Evolutionary conservation across 2,888 invertebrate genomes (phyloP).

Genomic region (Beris chalybata): DNA sequence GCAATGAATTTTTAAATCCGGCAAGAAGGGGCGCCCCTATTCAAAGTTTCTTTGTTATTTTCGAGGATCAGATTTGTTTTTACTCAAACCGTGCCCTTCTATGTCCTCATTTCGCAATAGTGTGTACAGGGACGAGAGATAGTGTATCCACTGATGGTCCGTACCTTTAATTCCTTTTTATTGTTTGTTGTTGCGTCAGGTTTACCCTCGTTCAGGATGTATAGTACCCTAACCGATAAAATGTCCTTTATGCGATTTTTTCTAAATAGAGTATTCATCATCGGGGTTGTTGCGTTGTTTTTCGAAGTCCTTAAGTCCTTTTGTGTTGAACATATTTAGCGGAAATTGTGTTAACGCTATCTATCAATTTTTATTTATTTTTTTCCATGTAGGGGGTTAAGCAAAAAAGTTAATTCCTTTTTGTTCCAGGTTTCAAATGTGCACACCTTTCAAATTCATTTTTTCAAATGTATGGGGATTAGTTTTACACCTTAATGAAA

Average conservation of each 20-base stretch:
- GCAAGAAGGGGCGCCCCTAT: constrained; percentile 10
- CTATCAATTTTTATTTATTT: constrained; percentile 25
- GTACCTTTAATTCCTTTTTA: constrained; percentile 38
- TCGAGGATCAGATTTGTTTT: constrained; percentile 40
- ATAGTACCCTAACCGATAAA: constrained; percentile 24
- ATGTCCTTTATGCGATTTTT: constrained; percentile 19
- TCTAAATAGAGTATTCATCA: constrained; percentile 2
- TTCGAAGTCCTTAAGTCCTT: constrained; percentile 16
- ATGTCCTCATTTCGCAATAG: constrained; percentile 27
- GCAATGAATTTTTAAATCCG: constrained; percentile 39
- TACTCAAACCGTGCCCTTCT: constrained; percentile 30
- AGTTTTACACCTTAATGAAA: too few species aligned
- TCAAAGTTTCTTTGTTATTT: constrained; percentile 32
- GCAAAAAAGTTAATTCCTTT: too few species aligned
- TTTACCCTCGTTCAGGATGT: constrained; percentile 12
- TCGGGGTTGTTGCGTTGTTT: constrained; percentile 27
- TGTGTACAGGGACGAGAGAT: constrained; percentile 7
- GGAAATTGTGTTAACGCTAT: constrained; percentile 34
- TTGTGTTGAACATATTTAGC: constrained; percentile 31
- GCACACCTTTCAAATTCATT: too few species aligned
- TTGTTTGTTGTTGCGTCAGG: constrained; percentile 38
- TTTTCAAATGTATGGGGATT: too few species aligned
- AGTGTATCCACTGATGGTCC: constrained; percentile 10
- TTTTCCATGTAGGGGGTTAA: too few species aligned
- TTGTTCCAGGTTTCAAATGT: too few species aligned